These are phyloP conservation scores for Gyps fulvus DNA, from an alignment of 2,113 vertebrate species.

Conservation along the genomic window DNA sequence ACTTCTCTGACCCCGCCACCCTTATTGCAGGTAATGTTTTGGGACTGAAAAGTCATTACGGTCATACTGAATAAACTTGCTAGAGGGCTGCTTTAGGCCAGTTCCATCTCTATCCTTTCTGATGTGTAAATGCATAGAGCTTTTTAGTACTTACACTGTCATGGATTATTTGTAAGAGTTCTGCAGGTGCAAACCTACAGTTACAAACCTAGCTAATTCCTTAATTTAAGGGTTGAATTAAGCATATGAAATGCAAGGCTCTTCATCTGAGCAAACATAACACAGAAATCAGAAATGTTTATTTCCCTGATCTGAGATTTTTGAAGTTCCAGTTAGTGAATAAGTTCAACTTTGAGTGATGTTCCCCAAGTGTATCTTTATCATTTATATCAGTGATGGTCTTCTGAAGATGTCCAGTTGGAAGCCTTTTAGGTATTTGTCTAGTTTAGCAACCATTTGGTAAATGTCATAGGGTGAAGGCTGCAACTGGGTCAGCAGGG, in stretches of 20 bases:
- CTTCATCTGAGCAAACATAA: neutral
- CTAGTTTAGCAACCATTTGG: neutral
- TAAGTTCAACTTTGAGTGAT: neutral
- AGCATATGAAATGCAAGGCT: neutral
- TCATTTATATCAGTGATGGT: neutral
- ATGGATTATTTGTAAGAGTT: neutral
- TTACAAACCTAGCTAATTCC: neutral
- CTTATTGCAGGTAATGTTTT: neutral
- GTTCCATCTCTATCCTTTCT: neutral
- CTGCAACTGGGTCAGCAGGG: neutral
- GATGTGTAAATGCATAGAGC: neutral
- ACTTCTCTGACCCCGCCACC: neutral
- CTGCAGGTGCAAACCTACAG: neutral
- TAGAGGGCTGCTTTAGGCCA: neutral
- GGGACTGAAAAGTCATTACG: neutral
- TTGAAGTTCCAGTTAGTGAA: neutral
- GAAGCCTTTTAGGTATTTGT: neutral
- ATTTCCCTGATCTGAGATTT: neutral
- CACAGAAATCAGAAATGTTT: neutral
- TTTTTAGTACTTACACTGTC: neutral
- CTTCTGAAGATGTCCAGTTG: neutral
- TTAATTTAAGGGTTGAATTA: neutral
- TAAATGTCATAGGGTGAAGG: constrained; percentile 34
- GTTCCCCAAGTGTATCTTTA: neutral
- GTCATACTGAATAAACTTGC: neutral